A percentile compares a stretch with the other conserved stretches of the same genome.
These are phyloP conservation scores for Neopipo cinnamomea DNA, from an alignment of 2,113 vertebrate genomes.

Conservation along the genomic window DNA sequence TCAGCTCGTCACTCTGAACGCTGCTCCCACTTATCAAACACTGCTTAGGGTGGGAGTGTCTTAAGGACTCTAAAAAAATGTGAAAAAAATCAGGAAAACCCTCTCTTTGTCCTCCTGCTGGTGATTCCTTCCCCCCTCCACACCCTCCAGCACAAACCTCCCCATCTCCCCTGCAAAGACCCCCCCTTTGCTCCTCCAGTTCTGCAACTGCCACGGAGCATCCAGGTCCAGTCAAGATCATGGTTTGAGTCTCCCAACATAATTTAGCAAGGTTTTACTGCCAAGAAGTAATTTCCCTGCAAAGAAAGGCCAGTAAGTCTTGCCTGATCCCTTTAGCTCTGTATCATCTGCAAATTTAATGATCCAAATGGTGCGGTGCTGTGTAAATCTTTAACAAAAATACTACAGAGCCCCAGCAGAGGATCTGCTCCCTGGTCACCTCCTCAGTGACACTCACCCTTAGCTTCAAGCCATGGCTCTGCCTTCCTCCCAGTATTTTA, in stretches of 20 bases:
- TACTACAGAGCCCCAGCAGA: not conserved
- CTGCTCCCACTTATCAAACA: not conserved
- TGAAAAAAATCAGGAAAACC: not conserved
- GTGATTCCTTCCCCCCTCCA: not conserved
- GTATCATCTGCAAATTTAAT: slow-evolving; percentile 9
- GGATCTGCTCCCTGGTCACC: not conserved
- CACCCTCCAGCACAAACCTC: not conserved
- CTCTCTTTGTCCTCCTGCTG: not conserved
- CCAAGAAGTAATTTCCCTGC: not conserved
- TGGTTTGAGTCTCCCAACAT: not conserved
- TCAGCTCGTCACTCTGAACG: not conserved
- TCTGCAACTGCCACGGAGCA: not conserved
- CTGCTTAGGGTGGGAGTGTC: not conserved
- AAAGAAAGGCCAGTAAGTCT: not conserved
- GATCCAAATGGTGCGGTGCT: not conserved
- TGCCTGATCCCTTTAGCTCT: not conserved
- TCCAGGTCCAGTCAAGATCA: not conserved
- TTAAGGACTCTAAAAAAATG: not conserved
- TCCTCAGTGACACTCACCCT: not conserved
- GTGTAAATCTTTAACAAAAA: not conserved
- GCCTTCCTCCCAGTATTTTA: not conserved
- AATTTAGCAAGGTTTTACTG: not conserved
- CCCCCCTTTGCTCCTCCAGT: not conserved
- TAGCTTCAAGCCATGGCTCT: not conserved
- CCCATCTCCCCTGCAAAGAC: not conserved